These are phyloP conservation scores for Pollenia angustigena DNA, from an alignment of 2,888 invertebrate species.

Conservation along the genomic window DNA sequence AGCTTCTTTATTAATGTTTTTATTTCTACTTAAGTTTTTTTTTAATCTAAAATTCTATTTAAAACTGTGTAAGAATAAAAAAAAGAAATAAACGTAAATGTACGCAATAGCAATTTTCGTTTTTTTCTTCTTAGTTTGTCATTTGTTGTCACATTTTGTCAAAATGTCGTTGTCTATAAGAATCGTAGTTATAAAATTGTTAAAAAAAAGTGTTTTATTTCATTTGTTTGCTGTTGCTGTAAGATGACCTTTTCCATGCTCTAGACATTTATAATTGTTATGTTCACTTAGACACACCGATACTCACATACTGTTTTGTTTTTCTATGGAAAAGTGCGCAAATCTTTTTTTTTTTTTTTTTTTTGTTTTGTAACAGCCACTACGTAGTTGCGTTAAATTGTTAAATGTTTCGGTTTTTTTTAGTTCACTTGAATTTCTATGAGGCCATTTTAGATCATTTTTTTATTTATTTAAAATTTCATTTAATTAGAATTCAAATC, in stretches of 20 bases:
- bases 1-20: conserved; percentile 45
- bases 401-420: conserved; percentile 39
- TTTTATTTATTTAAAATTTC: conserved; percentile 27
- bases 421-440: conserved; percentile 59
- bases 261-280: conserved; percentile 4
- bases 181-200: neutral
- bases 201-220: conserved; percentile 37
- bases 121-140: conserved; percentile 28
- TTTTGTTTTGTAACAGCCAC: conserved; percentile 21
- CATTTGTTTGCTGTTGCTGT: conserved; percentile 20
- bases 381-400: conserved; percentile 55
- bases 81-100: conserved; percentile 46
- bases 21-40: conserved; percentile 18
- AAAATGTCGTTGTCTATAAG: neutral
- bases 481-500: conserved; percentile 26
- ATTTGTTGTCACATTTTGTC: conserved; percentile 27
- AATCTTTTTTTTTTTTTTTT: conserved; percentile 32
- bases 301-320: conserved; percentile 36
- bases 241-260: conserved; percentile 71
- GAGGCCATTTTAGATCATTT: conserved; percentile 44
- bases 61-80: conserved; percentile 18
- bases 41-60: conserved; percentile 61
- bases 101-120: conserved; percentile 70
- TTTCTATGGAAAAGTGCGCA: conserved; percentile 72
- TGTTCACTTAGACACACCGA: conserved; percentile 20